A percentile compares a stretch with the other conserved stretches of the same genome.
These are phyloP conservation scores for Lagocephalus sceleratus DNA, from an alignment of 2,797 vertebrate genomes.

Conservation along the genomic window DNA sequence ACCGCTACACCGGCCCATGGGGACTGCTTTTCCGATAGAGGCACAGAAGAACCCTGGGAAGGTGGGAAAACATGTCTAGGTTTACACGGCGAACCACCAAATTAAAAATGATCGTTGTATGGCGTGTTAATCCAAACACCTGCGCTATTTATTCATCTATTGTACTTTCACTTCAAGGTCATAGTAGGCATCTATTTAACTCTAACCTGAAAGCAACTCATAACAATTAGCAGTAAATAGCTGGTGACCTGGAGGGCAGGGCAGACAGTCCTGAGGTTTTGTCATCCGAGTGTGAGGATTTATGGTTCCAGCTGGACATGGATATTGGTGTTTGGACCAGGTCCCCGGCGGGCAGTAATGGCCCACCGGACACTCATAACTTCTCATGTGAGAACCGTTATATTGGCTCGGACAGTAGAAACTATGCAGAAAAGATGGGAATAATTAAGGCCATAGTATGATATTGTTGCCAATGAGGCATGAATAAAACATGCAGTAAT, in stretches of 20 bases:
- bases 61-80: not conserved
- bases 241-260: constrained; percentile 84
- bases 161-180: constrained; percentile 2
- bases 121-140: not conserved
- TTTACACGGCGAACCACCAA: not conserved
- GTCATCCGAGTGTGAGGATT: constrained; percentile 72
- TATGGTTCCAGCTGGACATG: constrained; percentile 85
- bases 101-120: not conserved
- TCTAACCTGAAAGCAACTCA: constrained; percentile 16
- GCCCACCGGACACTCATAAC: constrained; percentile 80
- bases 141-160: not conserved
- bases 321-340: constrained; percentile 78
- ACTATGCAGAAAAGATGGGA: constrained; percentile 60
- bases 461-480: not conserved
- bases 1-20: constrained; percentile 74
- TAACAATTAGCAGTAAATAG: constrained; percentile 25
- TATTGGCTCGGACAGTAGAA: constrained; percentile 83
- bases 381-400: constrained; percentile 71
- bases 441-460: constrained; percentile 19
- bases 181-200: constrained; percentile 1
- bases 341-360: constrained; percentile 85
- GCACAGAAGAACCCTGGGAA: constrained; percentile 80
- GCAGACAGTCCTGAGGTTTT: constrained; percentile 74
- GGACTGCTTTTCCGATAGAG: constrained; percentile 58
- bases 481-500: not conserved